Percentiles rank a stretch among this genome's conserved stretches.
These are phyloP conservation scores for Caenorhabditis remanei DNA, from an alignment of 1,140 invertebrate species.

Conservation along the genomic window DNA sequence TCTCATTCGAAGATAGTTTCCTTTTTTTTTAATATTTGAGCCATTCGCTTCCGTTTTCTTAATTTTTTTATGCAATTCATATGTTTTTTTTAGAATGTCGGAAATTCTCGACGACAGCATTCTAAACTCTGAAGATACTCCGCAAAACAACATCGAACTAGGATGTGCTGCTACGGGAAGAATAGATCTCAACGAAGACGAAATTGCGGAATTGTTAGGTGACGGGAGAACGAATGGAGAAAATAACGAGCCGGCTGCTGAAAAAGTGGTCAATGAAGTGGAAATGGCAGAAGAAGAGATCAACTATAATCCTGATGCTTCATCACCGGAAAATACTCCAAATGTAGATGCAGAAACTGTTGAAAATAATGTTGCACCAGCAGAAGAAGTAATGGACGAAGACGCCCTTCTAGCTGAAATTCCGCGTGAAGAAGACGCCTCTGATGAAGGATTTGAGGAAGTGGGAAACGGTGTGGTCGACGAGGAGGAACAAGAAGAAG, in stretches of 20 bases:
- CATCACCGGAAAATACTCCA: too few relatives aligned
- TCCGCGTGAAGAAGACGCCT: neutral
- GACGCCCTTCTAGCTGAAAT: neutral
- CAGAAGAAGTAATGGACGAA: neutral
- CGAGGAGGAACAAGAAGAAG: constrained; percentile 4
- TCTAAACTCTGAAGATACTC: neutral
- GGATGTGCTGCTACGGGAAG: neutral
- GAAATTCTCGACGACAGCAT: constrained; percentile 6
- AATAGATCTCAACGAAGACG: neutral
- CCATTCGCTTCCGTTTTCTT: neutral
- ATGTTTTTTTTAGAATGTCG: constrained; percentile 1
- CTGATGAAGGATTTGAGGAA: constrained; percentile 4
- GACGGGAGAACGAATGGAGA: neutral
- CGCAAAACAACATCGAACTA: neutral
- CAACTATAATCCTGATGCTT: too few relatives aligned
- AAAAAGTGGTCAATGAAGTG: neutral
- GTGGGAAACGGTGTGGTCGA: neutral
- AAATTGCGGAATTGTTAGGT: neutral
- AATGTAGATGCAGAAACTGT: too few relatives aligned
- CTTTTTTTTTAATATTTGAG: neutral
- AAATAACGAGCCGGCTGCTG: neutral
- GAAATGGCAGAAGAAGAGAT: too few relatives aligned
- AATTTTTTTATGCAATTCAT: neutral
- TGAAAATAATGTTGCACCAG: too few relatives aligned
- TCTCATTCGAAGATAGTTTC: too few relatives aligned